These are phyloP conservation scores for Chauna torquata DNA, from an alignment of 2,113 vertebrate species.

Conservation along the genomic window DNA sequence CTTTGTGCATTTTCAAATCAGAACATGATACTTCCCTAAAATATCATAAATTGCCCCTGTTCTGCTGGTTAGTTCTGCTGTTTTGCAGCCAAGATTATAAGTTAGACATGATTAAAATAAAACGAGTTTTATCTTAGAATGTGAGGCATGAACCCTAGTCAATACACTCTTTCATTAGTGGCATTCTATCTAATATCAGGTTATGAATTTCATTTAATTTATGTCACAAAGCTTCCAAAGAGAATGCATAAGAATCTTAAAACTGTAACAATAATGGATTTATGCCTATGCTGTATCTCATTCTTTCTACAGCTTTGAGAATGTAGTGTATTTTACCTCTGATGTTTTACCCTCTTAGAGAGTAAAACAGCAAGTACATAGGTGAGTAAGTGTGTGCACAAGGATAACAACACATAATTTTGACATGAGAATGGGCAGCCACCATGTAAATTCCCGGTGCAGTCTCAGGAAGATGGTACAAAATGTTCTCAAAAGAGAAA, in stretches of 20 bases:
- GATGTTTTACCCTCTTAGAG: background rate
- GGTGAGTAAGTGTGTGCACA: background rate
- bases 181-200: background rate
- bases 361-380: background rate
- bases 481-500: background rate
- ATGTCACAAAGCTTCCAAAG: background rate
- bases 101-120: slow-evolving; percentile 47
- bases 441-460: background rate
- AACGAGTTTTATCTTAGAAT: background rate
- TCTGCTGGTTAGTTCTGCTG: slow-evolving; percentile 31
- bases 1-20: slow-evolving; percentile 34
- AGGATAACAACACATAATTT: background rate
- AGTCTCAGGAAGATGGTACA: background rate
- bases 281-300: background rate
- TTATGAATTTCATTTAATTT: slow-evolving; percentile 16
- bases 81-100: slow-evolving; percentile 31
- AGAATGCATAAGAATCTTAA: background rate
- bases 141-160: background rate
- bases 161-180: slow-evolving; percentile 2
- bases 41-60: slow-evolving; percentile 50
- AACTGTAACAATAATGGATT: background rate
- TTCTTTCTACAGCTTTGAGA: background rate
- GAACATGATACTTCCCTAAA: slow-evolving; percentile 32
- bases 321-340: background rate
- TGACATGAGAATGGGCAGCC: background rate